Base-by-base conservation (phyloP, 2,888 invertebrate species). In the Brachycybe producta region DNA sequence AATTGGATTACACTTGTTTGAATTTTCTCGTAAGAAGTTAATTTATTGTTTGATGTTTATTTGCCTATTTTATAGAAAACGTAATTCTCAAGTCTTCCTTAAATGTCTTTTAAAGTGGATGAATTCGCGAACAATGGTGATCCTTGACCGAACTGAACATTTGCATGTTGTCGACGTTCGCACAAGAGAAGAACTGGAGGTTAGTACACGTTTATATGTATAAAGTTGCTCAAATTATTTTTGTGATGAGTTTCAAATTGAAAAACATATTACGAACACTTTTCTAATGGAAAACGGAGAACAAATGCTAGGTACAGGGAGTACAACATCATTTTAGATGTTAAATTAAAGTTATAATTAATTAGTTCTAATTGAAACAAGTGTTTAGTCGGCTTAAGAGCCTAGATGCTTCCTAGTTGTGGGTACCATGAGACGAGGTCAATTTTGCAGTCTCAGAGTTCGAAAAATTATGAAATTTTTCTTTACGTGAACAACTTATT, bases 121-220 rank as follows among this genome's bases (percentile, higher is more conserved):
- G 55, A 86, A 86, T 57, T 76, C 84, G 0, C 72, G 84, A 58
- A 85, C 84, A 48, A 72, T 95, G 32, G 86, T 86, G 1, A 76
- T 87, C 51, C 70, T 95, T 55, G 94, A 95, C 68, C 78, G 80
- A 0, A 75, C 78, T 54, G 95, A 95, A 68, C 83, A 82, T 57
- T 69, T 94, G 51, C 82, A 88, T 65, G 71, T 97, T 41, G 75
- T 91, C 62, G 95, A 95, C 63, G 91, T 92, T 1, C 77, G 88
- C 54, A 78, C 80, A 0, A 85, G 88, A 61, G 82, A 86, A 58
- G 88, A 90, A 66, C 72, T 86, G 19, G 87, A 88, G 69, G 75
- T 66, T 45, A 50, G 53, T 46, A 15, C 27, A 17, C 2, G 13
- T 8, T 30, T 35, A 19, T 30, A 17, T 17, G 11, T 43, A 11